A percentile compares a stretch with the other conserved stretches of the same genome.
Conservation (phyloP, 2,113 vertebrate genomes). For the Numenius arquata region DNA sequence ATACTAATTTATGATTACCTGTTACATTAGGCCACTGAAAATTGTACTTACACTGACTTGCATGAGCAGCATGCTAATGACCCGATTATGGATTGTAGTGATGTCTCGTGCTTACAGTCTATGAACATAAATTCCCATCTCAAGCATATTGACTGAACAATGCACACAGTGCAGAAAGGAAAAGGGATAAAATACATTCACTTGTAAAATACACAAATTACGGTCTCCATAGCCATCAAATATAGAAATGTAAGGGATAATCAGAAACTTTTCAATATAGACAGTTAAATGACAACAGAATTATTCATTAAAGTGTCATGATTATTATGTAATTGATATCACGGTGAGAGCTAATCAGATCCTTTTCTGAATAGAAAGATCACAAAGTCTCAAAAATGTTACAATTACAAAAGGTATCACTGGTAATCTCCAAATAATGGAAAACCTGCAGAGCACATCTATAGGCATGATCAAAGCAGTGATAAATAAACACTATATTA, state of each 20-base stretch:
- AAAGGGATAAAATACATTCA: slow-evolving; percentile 11
- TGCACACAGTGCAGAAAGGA: background rate
- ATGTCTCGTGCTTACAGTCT: slow-evolving; percentile 54
- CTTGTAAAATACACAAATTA: slow-evolving; percentile 39
- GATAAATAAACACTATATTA: background rate
- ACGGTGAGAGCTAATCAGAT: background rate
- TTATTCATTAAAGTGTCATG: slow-evolving; percentile 10
- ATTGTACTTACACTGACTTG: slow-evolving; percentile 71
- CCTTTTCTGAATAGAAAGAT: background rate
- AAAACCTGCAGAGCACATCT: background rate
- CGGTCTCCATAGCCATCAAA: background rate
- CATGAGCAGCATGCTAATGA: slow-evolving; percentile 73
- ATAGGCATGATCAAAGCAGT: background rate
- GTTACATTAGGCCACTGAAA: slow-evolving; percentile 80
- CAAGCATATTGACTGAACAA: slow-evolving; percentile 52
- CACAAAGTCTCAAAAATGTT: background rate
- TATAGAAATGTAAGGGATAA: background rate
- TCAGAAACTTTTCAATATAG: slow-evolving; percentile 25
- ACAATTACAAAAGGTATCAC: background rate
- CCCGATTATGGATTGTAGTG: slow-evolving; percentile 64
- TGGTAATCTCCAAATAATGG: background rate
- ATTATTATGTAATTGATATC: slow-evolving; percentile 56
- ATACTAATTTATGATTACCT: slow-evolving; percentile 86
- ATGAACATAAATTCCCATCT: slow-evolving; percentile 65
- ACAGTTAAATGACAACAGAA: slow-evolving; percentile 30